These are phyloP conservation scores for Papilio polyxenes DNA, from an alignment of 1,140 invertebrate species.

Conservation along the genomic window DNA sequence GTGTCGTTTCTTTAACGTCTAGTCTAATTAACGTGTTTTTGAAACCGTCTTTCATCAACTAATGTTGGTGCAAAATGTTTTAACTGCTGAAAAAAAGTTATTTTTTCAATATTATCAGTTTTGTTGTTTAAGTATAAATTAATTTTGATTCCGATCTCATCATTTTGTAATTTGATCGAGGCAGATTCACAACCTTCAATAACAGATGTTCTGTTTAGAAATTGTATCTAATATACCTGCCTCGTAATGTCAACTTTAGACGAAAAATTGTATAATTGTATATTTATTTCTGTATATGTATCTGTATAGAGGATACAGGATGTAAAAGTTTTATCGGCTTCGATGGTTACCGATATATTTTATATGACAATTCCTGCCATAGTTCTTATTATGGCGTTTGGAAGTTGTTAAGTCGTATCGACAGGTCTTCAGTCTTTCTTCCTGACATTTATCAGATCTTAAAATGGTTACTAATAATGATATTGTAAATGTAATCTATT, in stretches of 20 bases:
- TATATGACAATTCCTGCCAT: slow-evolving; percentile 21
- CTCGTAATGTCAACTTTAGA: not conserved
- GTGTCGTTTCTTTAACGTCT: not conserved
- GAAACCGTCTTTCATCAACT: not conserved
- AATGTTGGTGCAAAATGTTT: not conserved
- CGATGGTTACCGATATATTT: not conserved
- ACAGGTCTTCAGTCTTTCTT: slow-evolving; percentile 30
- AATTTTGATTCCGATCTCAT: not conserved
- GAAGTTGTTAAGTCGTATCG: slow-evolving; percentile 13
- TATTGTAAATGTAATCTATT: not conserved
- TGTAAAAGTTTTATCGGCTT: not conserved
- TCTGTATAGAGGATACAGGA: slow-evolving; percentile 39
- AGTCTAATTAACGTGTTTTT: not conserved
- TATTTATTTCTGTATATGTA: slow-evolving; percentile 14
- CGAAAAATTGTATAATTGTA: slow-evolving; percentile 3
- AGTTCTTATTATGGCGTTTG: not conserved
- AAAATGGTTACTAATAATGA: not conserved
- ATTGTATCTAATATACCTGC: not conserved
- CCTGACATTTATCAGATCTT: slow-evolving; percentile 29
- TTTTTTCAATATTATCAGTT: not conserved
- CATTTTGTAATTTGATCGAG: not conserved
- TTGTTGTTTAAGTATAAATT: not conserved
- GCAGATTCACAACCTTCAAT: not conserved
- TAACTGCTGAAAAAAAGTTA: too few relatives aligned
- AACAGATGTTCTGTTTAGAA: not conserved